Evolutionary conservation across 2,888 invertebrate genomes (phyloP).

Genomic region (Doris montereyensis): DNA sequence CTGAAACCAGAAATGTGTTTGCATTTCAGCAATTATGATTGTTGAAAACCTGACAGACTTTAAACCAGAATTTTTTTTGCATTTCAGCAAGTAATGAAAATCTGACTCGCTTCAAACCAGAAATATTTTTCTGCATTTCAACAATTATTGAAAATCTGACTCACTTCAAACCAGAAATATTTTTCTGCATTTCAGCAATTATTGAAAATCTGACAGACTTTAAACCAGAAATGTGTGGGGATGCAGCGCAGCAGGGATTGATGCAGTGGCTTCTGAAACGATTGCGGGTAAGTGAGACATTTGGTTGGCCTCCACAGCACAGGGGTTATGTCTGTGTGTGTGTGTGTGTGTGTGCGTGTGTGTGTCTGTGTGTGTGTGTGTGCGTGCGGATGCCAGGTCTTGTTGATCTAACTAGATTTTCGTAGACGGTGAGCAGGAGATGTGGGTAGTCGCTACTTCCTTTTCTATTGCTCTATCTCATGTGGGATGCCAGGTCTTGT

Average conservation of each 20-base stretch:
- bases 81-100: conserved; percentile 93
- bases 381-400: no score
- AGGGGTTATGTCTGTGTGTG: no score
- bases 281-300: conserved; percentile 80
- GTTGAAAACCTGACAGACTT: conserved; percentile 97
- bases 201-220: conserved; percentile 97
- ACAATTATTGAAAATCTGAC: no score
- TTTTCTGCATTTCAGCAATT: conserved; percentile 77
- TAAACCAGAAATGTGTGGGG: conserved; percentile 85
- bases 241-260: conserved; percentile 92
- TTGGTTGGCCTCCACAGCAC: no score
- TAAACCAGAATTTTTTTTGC: conserved; percentile 85
- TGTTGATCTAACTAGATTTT: no score
- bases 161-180: neutral
- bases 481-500: no score
- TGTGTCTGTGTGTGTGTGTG: no score
- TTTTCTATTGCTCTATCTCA: no score
- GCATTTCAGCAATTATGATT: conserved; percentile 80
- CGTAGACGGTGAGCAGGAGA: no score
- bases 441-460: no score
- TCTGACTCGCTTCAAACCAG: conserved; percentile 90
- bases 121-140: conserved; percentile 83
- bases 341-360: no score
- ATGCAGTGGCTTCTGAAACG: conserved; percentile 93
- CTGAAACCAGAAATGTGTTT: neutral